Percentiles rank a stretch among this genome's conserved stretches.
Conservation (phyloP, 2,113 vertebrate genomes). For the Trichomycterus rosablanca region DNA sequence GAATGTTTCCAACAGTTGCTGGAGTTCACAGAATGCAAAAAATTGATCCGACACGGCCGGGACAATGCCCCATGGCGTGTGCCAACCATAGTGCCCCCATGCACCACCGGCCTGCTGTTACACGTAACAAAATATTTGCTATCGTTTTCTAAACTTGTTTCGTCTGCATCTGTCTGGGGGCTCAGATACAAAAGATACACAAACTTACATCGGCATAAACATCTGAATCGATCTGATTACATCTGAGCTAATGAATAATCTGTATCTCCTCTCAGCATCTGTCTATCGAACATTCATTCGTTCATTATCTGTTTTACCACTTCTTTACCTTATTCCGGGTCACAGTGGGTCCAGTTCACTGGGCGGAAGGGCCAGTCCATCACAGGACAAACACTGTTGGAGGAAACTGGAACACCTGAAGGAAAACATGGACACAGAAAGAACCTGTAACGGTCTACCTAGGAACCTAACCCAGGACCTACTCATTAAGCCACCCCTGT, state of each 20-base stretch:
- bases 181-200: neutral
- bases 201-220: neutral
- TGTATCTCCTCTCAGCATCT: too few relatives aligned
- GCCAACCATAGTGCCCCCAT: constrained; percentile 52
- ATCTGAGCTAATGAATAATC: constrained; percentile 29
- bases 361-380: too few relatives aligned
- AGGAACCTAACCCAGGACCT: constrained; percentile 18
- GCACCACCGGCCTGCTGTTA: constrained; percentile 51
- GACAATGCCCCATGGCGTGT: constrained; percentile 63
- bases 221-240: neutral
- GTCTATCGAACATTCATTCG: too few relatives aligned
- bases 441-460: constrained; percentile 25
- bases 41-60: constrained; percentile 70
- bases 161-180: neutral
- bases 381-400: too few relatives aligned
- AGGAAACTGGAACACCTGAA: too few relatives aligned
- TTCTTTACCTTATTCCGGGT: too few relatives aligned
- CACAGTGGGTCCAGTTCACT: too few relatives aligned
- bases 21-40: constrained; percentile 61
- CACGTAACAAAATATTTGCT: constrained; percentile 3
- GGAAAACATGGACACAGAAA: too few relatives aligned
- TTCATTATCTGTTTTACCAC: too few relatives aligned
- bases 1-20: constrained; percentile 33
- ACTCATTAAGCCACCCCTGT: constrained; percentile 65
- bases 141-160: neutral